Base-by-base conservation (phyloP, 2,113 vertebrate species). In the Menura novaehollandiae region DNA sequence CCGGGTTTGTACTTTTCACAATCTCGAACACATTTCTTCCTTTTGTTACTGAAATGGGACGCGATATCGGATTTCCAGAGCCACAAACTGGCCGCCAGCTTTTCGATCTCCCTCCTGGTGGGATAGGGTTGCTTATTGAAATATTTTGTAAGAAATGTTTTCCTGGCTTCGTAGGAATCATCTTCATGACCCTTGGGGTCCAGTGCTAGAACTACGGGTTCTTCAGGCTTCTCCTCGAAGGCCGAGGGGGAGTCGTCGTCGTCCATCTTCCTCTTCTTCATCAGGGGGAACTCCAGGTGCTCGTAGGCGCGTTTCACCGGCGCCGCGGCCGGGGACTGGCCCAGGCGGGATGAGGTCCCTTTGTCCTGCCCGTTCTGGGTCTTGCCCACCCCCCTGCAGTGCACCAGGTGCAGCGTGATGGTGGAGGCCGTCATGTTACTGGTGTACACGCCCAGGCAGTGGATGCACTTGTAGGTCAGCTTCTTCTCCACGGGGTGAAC, bases 351-450 rank as follows among this genome's bases (percentile, higher is more conserved):
- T 5, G 99, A 97, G 1, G 97, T 98, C 5, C 97, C 95, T 87
- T 99, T 98, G 23, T 99, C 99, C 96, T 99, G 99, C 44, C 99
- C 99, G 1, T 99, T 99, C 87, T 99, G 99, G 51, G 99, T 98
- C 96, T 99, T 99, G 15, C 99, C 99, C 6, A 99, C 99, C 9
- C 99, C 99, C 74, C 99, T 98, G 96, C 99, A 99, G 97, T 99
- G 99, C 39, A 99, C 99, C 18, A 99, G 97, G 93, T 99, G 99
- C 89, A 99, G 98, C 0, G 99, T 99, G 79, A 99, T 99, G 24
- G 99, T 99, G 22, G 99, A 99, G 90, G 99, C 99, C 1, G 99
- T 99, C 99, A 99, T 99, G 98, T 99, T 99, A 96, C 99, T 99
- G 2, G 99, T 99, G 32, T 99, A 99, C 47, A 99, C 99, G 18